A percentile compares a stretch with the other conserved stretches of the same genome.
Conservation (phyloP, 2,797 vertebrate genomes). For the Aselliscus stoliczkanus region DNA sequence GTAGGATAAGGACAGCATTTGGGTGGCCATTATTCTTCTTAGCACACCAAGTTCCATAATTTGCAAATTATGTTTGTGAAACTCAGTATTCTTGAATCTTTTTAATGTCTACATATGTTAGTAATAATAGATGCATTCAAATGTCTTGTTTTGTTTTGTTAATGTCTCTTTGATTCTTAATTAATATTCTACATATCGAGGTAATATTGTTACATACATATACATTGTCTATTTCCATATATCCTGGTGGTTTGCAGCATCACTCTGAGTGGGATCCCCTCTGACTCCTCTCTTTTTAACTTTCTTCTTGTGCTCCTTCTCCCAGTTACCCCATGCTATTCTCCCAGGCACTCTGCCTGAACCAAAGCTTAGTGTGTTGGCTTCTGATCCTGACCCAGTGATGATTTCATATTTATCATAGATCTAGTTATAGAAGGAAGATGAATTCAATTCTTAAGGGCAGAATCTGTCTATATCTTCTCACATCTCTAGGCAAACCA, state of each 20-base stretch:
- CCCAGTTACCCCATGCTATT: background rate
- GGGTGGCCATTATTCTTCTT: background rate
- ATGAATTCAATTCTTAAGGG: background rate
- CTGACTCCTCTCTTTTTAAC: background rate
- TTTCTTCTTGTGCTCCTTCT: background rate
- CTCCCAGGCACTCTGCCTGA: background rate
- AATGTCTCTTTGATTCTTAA: background rate
- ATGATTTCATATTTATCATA: background rate
- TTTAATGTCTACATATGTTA: background rate
- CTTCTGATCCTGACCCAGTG: background rate
- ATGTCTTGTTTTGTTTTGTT: background rate
- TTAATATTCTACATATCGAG: background rate
- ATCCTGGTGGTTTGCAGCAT: background rate
- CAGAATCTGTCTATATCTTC: background rate
- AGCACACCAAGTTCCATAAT: background rate
- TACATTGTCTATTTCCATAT: background rate
- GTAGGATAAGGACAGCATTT: background rate
- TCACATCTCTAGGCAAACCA: background rate
- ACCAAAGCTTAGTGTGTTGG: background rate
- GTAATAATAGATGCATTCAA: background rate
- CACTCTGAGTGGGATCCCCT: background rate
- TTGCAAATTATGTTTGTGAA: background rate
- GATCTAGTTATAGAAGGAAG: background rate
- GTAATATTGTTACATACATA: background rate
- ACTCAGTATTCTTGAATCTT: background rate